A percentile compares a stretch with the other conserved stretches of the same genome.
Evolutionary conservation across 2,113 vertebrate genomes (phyloP).

Genomic region (Ciconia maguari): DNA sequence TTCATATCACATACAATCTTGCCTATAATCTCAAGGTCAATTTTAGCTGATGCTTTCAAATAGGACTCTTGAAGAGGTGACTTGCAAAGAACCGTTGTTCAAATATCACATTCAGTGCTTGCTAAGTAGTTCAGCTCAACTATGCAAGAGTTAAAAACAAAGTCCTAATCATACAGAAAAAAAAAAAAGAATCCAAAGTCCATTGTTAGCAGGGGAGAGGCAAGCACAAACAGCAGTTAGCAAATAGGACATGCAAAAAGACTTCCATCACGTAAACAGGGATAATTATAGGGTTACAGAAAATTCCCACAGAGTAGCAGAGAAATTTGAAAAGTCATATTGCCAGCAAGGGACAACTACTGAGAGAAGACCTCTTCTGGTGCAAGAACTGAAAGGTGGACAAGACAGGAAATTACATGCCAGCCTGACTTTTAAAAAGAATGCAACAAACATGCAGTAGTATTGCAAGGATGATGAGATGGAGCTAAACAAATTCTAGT

Average conservation of each 20-base stretch:
- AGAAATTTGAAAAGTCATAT: constrained; percentile 15
- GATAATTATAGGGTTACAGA: constrained; percentile 66
- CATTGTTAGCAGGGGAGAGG: constrained; percentile 55
- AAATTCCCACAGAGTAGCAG: constrained; percentile 54
- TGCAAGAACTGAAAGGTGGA: neutral
- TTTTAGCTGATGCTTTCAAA: neutral
- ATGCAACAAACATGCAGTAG: neutral
- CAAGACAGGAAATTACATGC: neutral
- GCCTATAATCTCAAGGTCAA: neutral
- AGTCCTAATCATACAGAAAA: constrained; percentile 27
- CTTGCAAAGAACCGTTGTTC: neutral
- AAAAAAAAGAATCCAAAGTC: constrained; percentile 26
- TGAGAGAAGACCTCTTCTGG: neutral
- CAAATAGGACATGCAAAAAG: constrained; percentile 62
- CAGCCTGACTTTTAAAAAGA: neutral
- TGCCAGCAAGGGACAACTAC: neutral
- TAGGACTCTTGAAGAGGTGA: neutral
- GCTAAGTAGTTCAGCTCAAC: neutral
- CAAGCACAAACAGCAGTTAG: constrained; percentile 53
- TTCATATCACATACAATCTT: neutral
- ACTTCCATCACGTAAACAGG: constrained; percentile 53
- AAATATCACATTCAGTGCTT: neutral
- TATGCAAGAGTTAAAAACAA: constrained; percentile 45
- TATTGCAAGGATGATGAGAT: neutral
- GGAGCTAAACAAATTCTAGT: neutral